phyloP scores from a whole-genome alignment of 2,888 invertebrate species.

The Agapostemon virescens region DNA sequence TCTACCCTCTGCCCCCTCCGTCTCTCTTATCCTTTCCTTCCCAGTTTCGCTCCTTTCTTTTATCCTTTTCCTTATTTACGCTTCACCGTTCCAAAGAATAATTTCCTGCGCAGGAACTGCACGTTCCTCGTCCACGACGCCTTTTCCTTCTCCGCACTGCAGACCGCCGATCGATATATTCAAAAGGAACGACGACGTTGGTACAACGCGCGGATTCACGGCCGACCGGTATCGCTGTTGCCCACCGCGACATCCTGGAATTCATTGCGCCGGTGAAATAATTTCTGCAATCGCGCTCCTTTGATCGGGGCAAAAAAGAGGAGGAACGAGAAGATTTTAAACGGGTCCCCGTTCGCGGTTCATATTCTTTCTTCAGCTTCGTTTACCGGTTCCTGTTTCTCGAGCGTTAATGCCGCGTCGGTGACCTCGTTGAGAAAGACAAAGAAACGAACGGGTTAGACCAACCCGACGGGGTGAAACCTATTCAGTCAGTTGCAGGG shows the following conservation, averaged over 20 bases:
- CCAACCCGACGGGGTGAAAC: not conserved
- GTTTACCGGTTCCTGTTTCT: not conserved
- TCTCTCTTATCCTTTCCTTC: not conserved
- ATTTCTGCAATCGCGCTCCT: constrained; percentile 12
- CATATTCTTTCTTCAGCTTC: not conserved
- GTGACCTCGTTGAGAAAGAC: not conserved
- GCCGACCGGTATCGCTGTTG: constrained; percentile 11
- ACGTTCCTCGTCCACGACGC: constrained; percentile 28
- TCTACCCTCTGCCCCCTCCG: not conserved
- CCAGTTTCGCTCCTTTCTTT: constrained; percentile 1
- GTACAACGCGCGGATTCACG: constrained; percentile 41
- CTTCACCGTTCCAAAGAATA: constrained; percentile 54
- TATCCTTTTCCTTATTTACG: constrained; percentile 47
- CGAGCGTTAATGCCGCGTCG: not conserved
- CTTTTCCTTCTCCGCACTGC: constrained; percentile 29
- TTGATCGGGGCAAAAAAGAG: not conserved
- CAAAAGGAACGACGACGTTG: constrained; percentile 35
- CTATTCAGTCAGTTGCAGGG: not conserved
- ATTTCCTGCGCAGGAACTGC: constrained; percentile 58
- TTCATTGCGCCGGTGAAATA: constrained; percentile 8
- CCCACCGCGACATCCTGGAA: not conserved
- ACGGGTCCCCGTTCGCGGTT: not conserved
- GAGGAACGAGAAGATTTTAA: not conserved
- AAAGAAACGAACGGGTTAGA: not conserved
- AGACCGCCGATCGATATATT: constrained; percentile 52